phyloP scores from a whole-genome alignment of 1,140 invertebrate genomes.

The Nasonia longicornis region DNA sequence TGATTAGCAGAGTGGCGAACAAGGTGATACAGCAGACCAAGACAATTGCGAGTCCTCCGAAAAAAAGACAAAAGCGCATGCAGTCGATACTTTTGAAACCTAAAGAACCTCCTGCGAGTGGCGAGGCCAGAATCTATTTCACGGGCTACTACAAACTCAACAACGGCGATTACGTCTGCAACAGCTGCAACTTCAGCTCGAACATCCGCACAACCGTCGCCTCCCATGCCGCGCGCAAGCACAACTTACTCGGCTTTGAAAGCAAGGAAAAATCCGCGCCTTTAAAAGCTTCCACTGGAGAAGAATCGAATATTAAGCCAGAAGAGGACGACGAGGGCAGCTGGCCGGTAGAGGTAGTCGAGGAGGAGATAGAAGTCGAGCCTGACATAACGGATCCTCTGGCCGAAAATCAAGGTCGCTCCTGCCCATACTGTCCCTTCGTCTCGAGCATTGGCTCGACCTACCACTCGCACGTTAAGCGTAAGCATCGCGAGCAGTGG shows the following conservation, averaged over 20 bases:
- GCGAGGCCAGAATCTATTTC: background rate
- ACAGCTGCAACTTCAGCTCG: slow-evolving; percentile 22
- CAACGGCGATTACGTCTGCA: slow-evolving; percentile 12
- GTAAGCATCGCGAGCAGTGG: slow-evolving; percentile 29
- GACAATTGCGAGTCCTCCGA: background rate
- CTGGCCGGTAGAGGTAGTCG: slow-evolving; percentile 26
- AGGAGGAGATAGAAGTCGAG: background rate
- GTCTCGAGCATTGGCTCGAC: background rate
- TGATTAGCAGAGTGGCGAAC: background rate
- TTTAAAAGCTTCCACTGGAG: background rate
- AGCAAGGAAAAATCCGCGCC: background rate
- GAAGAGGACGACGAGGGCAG: slow-evolving; percentile 33
- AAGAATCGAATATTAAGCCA: background rate
- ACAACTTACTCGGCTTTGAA: background rate
- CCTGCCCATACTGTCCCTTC: slow-evolving; percentile 28
- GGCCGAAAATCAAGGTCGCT: background rate
- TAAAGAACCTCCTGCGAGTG: background rate
- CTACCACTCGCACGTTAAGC: slow-evolving; percentile 40
- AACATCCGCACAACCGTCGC: background rate
- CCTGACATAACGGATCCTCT: background rate
- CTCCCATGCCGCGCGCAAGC: background rate
- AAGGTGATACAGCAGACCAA: background rate
- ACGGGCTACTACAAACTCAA: background rate
- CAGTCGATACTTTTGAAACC: background rate
- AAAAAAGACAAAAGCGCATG: slow-evolving; percentile 50